Conservation (phyloP, 92 coral and sea anemone species). For the Nematostella vectensis region DNA sequence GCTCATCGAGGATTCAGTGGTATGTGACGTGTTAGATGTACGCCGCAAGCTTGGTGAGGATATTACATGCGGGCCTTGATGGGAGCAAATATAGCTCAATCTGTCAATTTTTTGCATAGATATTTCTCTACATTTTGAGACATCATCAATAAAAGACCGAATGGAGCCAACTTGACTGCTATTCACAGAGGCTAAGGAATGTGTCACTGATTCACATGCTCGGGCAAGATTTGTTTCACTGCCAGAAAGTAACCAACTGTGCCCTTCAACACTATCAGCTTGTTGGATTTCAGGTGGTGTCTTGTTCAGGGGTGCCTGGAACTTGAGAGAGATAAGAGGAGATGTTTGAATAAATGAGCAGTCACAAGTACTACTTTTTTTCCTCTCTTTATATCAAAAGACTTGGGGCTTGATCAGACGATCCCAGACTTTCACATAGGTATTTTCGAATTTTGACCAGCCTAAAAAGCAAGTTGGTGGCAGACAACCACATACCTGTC, state of each 20-base stretch:
- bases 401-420: too few species aligned
- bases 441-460: too few species aligned
- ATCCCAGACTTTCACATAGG: too few species aligned
- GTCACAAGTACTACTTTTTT: too few species aligned
- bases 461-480: too few species aligned
- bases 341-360: too few species aligned
- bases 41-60: constrained; percentile 5
- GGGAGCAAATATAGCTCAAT: constrained; percentile 32
- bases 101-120: constrained; percentile 19
- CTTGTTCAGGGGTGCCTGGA: too few species aligned
- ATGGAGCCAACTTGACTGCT: background rate
- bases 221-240: background rate
- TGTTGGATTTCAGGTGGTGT: too few species aligned
- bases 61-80: constrained; percentile 40
- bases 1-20: constrained; percentile 1
- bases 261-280: background rate
- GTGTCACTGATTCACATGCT: background rate
- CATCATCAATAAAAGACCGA: background rate
- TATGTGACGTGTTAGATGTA: background rate
- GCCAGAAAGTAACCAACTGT: background rate
- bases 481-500: too few species aligned
- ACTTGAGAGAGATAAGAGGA: too few species aligned
- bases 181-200: background rate
- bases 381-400: too few species aligned
- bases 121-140: background rate